phyloP scores from a whole-genome alignment of 1,140 invertebrate species.

The Aphis craccivora region DNA sequence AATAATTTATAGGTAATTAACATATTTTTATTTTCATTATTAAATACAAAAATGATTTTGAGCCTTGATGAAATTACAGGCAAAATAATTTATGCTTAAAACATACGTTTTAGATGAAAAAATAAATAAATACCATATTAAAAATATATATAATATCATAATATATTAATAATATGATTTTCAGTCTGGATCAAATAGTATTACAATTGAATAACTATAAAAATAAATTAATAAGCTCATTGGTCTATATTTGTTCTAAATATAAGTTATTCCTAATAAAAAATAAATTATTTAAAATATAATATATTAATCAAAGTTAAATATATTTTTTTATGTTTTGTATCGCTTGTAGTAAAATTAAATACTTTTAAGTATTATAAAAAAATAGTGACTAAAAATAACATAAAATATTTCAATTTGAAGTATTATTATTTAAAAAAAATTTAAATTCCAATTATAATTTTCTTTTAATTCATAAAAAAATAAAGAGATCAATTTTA shows the following conservation, averaged over 20 bases:
- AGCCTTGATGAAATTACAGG: neutral
- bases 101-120: neutral
- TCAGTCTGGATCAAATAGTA: constrained; percentile 33
- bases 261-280: neutral
- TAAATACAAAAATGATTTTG: neutral
- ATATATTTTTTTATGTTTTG: neutral
- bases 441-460: constrained; percentile 17
- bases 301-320: neutral
- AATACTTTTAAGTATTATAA: neutral
- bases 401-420: neutral
- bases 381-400: constrained; percentile 21
- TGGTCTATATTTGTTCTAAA: neutral
- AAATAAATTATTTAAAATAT: neutral
- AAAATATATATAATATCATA: neutral
- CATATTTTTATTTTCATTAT: neutral
- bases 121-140: neutral
- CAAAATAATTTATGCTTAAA: neutral
- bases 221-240: constrained; percentile 18
- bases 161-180: neutral
- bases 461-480: constrained; percentile 32
- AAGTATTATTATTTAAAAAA: neutral
- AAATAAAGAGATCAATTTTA: constrained; percentile 32
- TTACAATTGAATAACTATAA: neutral
- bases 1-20: neutral
- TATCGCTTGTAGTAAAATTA: neutral